Base-by-base conservation (phyloP, 92 coral and sea anemone genomes). In the Plumapathes pennacea region DNA sequence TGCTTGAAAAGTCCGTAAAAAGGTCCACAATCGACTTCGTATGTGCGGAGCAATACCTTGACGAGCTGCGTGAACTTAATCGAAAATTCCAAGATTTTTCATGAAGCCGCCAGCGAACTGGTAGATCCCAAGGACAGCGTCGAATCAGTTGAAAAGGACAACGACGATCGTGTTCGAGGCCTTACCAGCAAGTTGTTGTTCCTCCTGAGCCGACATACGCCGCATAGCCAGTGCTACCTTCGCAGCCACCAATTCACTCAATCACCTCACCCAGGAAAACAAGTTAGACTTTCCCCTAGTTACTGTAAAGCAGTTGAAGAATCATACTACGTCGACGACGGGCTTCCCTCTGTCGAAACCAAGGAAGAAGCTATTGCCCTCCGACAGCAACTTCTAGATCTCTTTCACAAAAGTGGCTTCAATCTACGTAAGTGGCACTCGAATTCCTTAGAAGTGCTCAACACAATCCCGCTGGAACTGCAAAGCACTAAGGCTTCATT, bases 281-380 rank as follows among this genome's bases (percentile, higher is more conserved):
- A 44, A 59, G 41, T 12, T 13, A 14, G 76, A 74, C 10, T 14
- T 40, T 5, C 82, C 67, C 23, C 67, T 74, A 4, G 76, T 76
- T 9, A 33, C 52, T 24, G n/a, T n/a, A 54, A 53, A n/a, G 53
- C 67, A 8, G 76, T 75, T 1, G 46, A 56, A 14, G 76, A 63
- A 40, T 74, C 66, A n/a, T 65, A 52, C 73, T 72, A 51, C 40
- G 79, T 71, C 15, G 59, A 48, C 18, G 69, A 71, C 49, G 79
- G 79, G 11, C 67, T 68, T 18, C 50, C 62, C 29, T 68, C 69
- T 1, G 70, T 68, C 14, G 31, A 62, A 38, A 67, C 75, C 3
- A 53, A 67, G 41, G 50, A 57, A 38, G 54, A 57, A 67, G 72
- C 75, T 24, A 33, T 67, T 37, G 8, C 38, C 5, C 66, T 67